Percentiles rank a stretch among this genome's conserved stretches.
phyloP scores from a whole-genome alignment of 2,888 invertebrate species.

The Nymphalis c-album region DNA sequence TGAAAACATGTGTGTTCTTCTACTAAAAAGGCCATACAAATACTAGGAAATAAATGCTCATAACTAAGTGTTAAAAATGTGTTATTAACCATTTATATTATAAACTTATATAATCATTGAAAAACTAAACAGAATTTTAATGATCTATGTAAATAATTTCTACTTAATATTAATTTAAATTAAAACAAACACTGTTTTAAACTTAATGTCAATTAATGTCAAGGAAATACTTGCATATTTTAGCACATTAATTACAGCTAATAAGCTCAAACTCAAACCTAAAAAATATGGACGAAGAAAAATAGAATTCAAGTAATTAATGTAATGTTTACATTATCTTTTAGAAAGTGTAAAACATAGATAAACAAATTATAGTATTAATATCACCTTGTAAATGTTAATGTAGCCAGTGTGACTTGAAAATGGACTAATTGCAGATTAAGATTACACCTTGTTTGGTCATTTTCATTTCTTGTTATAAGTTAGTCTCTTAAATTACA shows the following conservation, averaged over 20 bases:
- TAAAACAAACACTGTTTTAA: neutral
- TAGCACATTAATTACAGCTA: no score
- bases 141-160: neutral
- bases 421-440: constrained; percentile 12
- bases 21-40: neutral
- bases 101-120: neutral
- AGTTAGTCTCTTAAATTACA: constrained; percentile 3
- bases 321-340: no score
- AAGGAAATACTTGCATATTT: no score
- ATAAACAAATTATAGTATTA: neutral
- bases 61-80: neutral
- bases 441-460: constrained; percentile 3
- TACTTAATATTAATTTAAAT: neutral
- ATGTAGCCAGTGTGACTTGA: constrained; percentile 1
- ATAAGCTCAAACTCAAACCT: no score
- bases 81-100: neutral
- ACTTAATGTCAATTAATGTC: neutral
- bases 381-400: neutral
- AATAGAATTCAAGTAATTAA: no score
- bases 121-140: neutral
- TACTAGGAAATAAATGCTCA: neutral
- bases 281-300: no score
- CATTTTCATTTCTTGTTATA: neutral
- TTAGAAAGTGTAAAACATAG: no score
- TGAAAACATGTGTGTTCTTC: neutral